Base-by-base conservation (phyloP, 1,140 invertebrate genomes). In the Solenopsis fugax region DNA sequence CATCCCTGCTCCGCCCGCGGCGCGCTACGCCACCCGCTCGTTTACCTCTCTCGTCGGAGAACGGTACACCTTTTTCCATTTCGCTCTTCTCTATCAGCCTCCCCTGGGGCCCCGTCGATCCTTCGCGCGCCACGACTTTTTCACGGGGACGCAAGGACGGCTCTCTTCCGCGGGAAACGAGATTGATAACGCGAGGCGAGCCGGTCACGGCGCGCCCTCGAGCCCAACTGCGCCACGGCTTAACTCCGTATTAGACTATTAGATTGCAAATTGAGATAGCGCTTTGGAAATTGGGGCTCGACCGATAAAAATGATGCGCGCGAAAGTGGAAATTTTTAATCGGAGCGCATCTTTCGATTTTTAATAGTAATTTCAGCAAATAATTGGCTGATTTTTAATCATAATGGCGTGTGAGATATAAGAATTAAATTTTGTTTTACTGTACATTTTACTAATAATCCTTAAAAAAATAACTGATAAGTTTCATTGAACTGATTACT, bases 1-100 rank as follows among this genome's bases (percentile, higher is more conserved):
- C 56, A 0, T 1, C 24, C 13, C 58, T 18, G 4, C 13, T 18
- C 10, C n/a, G 13, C 21, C 4, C 16, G 16, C 13, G 48, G 34
- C 48, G 24, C 48, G n/a, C 13, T 34, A 24, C 21, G 21, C 34
- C 60, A 29, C 12, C 52, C 86, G 34, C 62, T 71, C 76, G 54
- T 86, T 64, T 80, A 67, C 72, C 50, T 84, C 69, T 37, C 29
- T 50, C n/a, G 45, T 21, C 86, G 41, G 45, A 56, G 60, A 87
- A 87, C 81, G 86, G 81, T 87, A 85, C 45, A 75, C 58, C 78
- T 86, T 73, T 87, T 86, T 86, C 71, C 62, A 86, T 75, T 85
- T 86, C 72, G 60, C 62, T 88, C 48, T 85, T 41, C 54, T 82
- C 58, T 48, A 65, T 76, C 76, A 56, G 41, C 62, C 80, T 45